Base-by-base conservation (phyloP, 2,797 vertebrate genomes). In the Paedocypris micromegethes region DNA sequence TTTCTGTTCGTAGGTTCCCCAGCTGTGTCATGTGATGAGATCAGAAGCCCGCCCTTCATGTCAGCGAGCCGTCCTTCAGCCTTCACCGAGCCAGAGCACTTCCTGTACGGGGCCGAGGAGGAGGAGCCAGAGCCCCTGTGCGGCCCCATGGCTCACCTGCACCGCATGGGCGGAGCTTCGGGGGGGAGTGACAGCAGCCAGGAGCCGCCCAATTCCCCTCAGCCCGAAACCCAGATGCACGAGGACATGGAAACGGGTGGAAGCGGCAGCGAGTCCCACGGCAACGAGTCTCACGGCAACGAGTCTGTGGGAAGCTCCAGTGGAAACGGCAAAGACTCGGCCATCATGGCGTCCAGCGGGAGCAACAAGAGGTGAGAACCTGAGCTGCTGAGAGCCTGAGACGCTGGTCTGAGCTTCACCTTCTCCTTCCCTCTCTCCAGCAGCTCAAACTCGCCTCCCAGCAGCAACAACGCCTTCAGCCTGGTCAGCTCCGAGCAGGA, bases 231-330 rank as follows among this genome's bases (percentile, higher is more conserved):
- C 0, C 69, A 78, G 0, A 80, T 92, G 63, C 93, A 92, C 4
- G 92, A 93, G 72, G 94, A 96, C 2, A 83, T 93, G 64, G 93
- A 95, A 75, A 94, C 94, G 92, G 86, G 86, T 0, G 89, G 89
- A 72, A 88, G 88, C 1, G 88, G 91, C 58, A 93, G 91, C n/a
- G 82, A 93, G 72, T 94, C 88, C 0, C 85, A 83, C 0, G 89
- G 92, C 2, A 90, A 85, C 45, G 91, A 91, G 64, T 94, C 90
- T 1, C 90, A 86, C 37, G 89, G 89, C 67, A 91, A 93, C 6
- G 91, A 90, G 61, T 91, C 90, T 0, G 88, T 91, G 56, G 88
- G 80, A 65, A 88, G 89, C 75, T 90, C 85, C 1, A 88, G 77
- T 1, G 83, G 86, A 78, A 90, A 89, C 3, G 81, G 86, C 52